Evolutionary conservation across 1,140 invertebrate genomes (phyloP).

Genomic region (Steinernema khuongi): DNA sequence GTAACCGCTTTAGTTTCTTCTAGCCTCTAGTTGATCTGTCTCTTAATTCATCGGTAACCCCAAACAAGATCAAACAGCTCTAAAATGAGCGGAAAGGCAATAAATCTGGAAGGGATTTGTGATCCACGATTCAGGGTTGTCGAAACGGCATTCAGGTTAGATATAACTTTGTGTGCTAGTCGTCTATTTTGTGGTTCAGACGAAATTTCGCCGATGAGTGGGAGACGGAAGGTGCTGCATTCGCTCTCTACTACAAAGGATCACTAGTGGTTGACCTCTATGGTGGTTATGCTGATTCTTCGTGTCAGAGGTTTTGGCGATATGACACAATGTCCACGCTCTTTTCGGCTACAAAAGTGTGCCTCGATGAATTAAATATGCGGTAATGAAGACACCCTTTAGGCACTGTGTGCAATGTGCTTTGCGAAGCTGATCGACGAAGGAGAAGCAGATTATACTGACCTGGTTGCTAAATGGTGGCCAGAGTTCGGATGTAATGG

Average conservation of each 20-base stretch:
- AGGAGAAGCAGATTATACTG: constrained; percentile 59
- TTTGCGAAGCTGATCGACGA: constrained; percentile 59
- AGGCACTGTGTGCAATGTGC: constrained; percentile 58
- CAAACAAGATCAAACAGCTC: too few species aligned
- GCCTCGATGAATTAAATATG: constrained; percentile 21
- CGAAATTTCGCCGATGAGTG: constrained; percentile 52
- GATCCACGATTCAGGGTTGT: not conserved
- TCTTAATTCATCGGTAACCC: not conserved
- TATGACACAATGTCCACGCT: constrained; percentile 49
- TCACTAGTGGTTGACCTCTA: constrained; percentile 52
- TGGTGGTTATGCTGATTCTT: constrained; percentile 49
- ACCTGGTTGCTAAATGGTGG: constrained; percentile 60
- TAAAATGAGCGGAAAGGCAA: not conserved
- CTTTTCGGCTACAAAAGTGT: constrained; percentile 51
- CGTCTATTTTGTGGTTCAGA: constrained; percentile 27
- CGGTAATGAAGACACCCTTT: constrained; percentile 23
- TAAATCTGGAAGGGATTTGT: not conserved
- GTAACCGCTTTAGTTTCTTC: too few species aligned
- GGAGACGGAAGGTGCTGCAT: constrained; percentile 53
- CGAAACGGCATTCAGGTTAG: not conserved
- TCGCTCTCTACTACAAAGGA: constrained; percentile 51
- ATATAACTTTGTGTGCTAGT: not conserved
- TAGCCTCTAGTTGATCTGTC: too few species aligned
- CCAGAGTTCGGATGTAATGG: constrained; percentile 61
- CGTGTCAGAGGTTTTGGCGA: constrained; percentile 43